Conservation (phyloP, 2,888 invertebrate genomes). For the Gisinianus flammeolus region DNA sequence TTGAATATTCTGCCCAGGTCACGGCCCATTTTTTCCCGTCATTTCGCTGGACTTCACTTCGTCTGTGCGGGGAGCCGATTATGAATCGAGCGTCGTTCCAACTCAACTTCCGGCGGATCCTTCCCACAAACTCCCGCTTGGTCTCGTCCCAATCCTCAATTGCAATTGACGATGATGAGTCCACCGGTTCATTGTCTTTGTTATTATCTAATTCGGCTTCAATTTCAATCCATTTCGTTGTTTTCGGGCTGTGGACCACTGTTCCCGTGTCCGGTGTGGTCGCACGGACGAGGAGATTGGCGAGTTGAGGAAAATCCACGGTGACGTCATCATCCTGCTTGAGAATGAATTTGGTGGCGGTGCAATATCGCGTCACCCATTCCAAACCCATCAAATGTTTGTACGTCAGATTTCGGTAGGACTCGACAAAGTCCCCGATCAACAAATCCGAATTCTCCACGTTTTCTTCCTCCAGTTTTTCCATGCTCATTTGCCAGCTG, state of each 20-base stretch:
- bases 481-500: not conserved
- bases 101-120: not conserved
- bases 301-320: slow-evolving; percentile 70
- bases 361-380: slow-evolving; percentile 74
- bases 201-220: no score
- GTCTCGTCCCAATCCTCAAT: not conserved
- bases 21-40: slow-evolving; percentile 82
- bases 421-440: slow-evolving; percentile 78
- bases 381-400: slow-evolving; percentile 82
- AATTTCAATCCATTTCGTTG: no score
- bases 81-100: no score
- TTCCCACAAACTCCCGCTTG: not conserved
- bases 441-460: slow-evolving; percentile 72
- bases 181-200: no score
- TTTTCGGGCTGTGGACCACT: no score
- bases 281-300: slow-evolving; percentile 62
- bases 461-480: slow-evolving; percentile 64
- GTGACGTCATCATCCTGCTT: slow-evolving; percentile 85
- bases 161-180: not conserved
- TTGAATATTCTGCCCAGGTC: slow-evolving; percentile 69
- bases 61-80: slow-evolving; percentile 24
- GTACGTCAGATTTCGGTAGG: slow-evolving; percentile 78
- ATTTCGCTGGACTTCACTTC: slow-evolving; percentile 71
- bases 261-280: no score
- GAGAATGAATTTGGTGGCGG: slow-evolving; percentile 69